A percentile compares a stretch with the other conserved stretches of the same genome.
phyloP scores from a whole-genome alignment of 2,797 vertebrate species.

The Spinibarbus caldwelli region DNA sequence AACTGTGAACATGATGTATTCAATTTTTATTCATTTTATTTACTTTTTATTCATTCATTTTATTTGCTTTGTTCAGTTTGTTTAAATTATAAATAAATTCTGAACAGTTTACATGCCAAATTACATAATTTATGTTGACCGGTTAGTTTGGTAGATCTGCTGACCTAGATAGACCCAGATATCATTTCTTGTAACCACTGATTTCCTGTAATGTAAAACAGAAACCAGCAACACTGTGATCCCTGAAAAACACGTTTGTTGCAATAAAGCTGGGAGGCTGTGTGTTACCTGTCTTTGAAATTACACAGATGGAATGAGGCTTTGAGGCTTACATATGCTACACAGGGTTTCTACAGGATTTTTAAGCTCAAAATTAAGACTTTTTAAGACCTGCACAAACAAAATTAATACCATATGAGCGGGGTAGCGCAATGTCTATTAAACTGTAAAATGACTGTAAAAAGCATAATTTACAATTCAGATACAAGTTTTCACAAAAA shows the following conservation, averaged over 20 bases:
- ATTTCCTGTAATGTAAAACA: neutral
- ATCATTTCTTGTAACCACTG: neutral
- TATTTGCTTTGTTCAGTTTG: neutral
- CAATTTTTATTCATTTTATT: neutral
- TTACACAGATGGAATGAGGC: neutral
- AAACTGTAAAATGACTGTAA: too few species aligned
- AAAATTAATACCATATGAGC: too few species aligned
- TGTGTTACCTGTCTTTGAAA: neutral
- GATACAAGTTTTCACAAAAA: too few species aligned
- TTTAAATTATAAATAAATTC: neutral
- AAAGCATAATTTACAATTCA: too few species aligned
- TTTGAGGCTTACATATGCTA: neutral
- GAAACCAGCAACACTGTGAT: neutral
- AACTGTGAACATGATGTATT: neutral
- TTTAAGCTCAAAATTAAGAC: too few species aligned
- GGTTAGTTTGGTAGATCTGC: neutral
- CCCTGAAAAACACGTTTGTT: neutral
- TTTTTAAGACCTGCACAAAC: too few species aligned
- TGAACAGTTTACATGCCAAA: neutral
- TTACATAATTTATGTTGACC: neutral
- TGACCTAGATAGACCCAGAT: neutral
- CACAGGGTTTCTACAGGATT: too few species aligned
- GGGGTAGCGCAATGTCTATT: too few species aligned
- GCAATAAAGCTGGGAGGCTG: neutral
- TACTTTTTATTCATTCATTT: neutral